Evolutionary conservation across 2,888 invertebrate genomes (phyloP).

Genomic region (Sericinus montela): DNA sequence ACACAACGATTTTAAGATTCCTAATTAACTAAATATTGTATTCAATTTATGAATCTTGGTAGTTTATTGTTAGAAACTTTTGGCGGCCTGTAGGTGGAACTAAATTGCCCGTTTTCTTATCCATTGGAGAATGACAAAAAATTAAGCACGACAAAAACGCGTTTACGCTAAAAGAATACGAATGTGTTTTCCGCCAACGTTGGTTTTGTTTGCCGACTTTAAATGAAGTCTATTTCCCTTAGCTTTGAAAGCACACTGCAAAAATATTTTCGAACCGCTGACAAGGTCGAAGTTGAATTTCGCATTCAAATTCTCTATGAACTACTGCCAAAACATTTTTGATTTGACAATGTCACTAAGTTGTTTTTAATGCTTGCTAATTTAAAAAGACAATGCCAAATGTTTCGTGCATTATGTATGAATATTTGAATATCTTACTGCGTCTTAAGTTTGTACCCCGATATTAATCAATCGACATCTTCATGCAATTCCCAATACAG

Average conservation of each 20-base stretch:
- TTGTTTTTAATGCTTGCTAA: background rate
- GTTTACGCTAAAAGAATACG: background rate
- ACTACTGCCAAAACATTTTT: slow-evolving; percentile 3
- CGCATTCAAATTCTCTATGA: background rate
- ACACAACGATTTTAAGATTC: no score
- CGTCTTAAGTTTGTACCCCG: no score
- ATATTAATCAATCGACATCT: no score
- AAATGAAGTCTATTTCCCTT: background rate
- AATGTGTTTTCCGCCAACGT: background rate
- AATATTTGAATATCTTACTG: no score
- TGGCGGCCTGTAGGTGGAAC: no score
- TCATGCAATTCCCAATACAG: no score
- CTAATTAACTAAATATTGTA: no score
- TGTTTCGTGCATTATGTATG: no score
- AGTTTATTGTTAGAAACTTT: no score
- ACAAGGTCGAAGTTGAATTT: background rate
- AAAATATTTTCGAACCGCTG: slow-evolving; percentile 4
- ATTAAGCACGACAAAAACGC: background rate
- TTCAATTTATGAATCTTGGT: no score
- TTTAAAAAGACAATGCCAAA: background rate
- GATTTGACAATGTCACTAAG: background rate
- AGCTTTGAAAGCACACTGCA: background rate
- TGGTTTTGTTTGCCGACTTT: background rate
- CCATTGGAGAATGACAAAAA: no score
- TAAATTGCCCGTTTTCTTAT: no score